Evolutionary conservation across 2,888 invertebrate species (phyloP).

Genomic region (Pyrgus malvae): DNA sequence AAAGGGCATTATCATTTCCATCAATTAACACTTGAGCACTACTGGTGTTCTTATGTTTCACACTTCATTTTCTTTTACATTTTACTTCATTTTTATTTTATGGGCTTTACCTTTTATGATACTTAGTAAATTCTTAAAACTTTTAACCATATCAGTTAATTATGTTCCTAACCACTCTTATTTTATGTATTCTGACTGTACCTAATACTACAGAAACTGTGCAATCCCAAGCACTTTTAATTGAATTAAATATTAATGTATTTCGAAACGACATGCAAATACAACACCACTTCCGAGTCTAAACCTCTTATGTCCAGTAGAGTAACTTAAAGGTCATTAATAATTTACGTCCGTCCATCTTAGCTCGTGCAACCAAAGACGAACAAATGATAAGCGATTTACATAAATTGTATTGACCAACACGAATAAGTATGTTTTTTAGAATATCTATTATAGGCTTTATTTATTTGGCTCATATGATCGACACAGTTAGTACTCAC

Average conservation of each 20-base stretch:
- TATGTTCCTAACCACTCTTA: too few relatives aligned
- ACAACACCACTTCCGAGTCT: constrained; percentile 19
- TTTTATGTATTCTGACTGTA: too few relatives aligned
- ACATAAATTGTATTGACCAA: too few relatives aligned
- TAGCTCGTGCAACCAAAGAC: not conserved
- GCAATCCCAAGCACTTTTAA: constrained; percentile 6
- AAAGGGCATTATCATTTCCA: not conserved
- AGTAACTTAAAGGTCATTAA: constrained; percentile 23
- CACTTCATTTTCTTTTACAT: not conserved
- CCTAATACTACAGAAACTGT: too few relatives aligned
- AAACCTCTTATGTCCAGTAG: constrained; percentile 25
- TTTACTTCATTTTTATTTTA: not conserved
- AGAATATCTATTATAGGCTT: too few relatives aligned
- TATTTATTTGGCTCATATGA: too few relatives aligned
- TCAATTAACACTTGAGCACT: not conserved
- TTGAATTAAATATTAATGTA: constrained; percentile 24
- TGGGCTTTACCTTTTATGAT: too few relatives aligned
- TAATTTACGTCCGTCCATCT: constrained; percentile 15
- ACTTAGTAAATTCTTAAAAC: too few relatives aligned
- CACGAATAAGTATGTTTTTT: too few relatives aligned
- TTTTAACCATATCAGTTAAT: too few relatives aligned
- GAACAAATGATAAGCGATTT: not conserved
- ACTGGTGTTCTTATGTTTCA: not conserved
- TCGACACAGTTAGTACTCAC: too few relatives aligned
- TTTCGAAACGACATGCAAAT: constrained; percentile 22